These are phyloP conservation scores for Tridacna crocea DNA, from an alignment of 2,888 invertebrate species.

Conservation along the genomic window DNA sequence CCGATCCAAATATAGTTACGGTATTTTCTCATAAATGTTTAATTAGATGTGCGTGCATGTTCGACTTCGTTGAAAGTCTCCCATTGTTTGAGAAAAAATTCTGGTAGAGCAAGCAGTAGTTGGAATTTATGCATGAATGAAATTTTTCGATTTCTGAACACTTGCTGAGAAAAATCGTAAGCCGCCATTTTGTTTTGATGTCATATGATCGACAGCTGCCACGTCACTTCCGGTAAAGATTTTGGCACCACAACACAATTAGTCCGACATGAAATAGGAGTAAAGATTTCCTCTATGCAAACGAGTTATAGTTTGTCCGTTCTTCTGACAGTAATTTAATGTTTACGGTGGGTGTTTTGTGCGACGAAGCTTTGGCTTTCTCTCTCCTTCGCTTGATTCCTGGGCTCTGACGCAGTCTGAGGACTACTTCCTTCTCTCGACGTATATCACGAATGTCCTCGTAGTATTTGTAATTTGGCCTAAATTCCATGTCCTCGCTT, in stretches of 20 bases:
- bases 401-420: constrained; percentile 76
- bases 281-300: constrained; percentile 32
- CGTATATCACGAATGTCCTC: constrained; percentile 74
- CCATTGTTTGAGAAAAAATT: too few species aligned
- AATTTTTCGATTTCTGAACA: too few species aligned
- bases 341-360: constrained; percentile 30
- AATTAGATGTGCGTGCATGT: too few species aligned
- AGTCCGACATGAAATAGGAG: neutral
- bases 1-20: too few species aligned
- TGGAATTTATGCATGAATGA: too few species aligned
- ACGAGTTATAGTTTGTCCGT: constrained; percentile 50
- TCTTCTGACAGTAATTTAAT: constrained; percentile 52
- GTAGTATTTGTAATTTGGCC: constrained; percentile 78
- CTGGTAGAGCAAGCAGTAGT: too few species aligned
- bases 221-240: constrained; percentile 8
- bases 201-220: constrained; percentile 12
- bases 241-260: constrained; percentile 14
- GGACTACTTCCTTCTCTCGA: constrained; percentile 71
- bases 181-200: too few species aligned
- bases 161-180: too few species aligned
- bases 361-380: constrained; percentile 58
- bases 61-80: too few species aligned
- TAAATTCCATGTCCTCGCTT: constrained; percentile 70
- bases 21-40: too few species aligned
- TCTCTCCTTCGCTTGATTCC: constrained; percentile 71